phyloP scores from a whole-genome alignment of 2,113 vertebrate genomes.

The Leucoraja erinaceus region DNA sequence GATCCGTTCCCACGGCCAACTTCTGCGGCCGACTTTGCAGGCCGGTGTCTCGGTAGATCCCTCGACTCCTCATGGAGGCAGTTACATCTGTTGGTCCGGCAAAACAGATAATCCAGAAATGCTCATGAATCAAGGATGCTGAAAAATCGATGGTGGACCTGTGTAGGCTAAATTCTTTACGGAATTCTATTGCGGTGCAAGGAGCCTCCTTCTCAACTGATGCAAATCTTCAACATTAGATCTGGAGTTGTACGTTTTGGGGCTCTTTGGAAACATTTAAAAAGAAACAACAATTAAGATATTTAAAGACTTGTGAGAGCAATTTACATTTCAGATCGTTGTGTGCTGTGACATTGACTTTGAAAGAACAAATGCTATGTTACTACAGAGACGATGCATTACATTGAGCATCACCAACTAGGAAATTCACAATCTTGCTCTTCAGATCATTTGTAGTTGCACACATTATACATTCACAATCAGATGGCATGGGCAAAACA shows the following conservation, averaged over 20 bases:
- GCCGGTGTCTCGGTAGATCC: too few relatives aligned
- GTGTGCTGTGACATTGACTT: background rate
- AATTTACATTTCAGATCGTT: background rate
- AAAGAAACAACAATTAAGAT: background rate
- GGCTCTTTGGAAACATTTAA: background rate
- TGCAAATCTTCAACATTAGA: too few relatives aligned
- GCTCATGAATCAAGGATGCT: too few relatives aligned
- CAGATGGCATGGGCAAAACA: background rate
- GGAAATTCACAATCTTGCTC: background rate
- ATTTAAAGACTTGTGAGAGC: background rate
- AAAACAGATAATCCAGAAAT: too few relatives aligned
- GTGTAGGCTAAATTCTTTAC: background rate
- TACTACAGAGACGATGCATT: background rate
- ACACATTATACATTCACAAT: background rate
- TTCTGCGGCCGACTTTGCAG: too few relatives aligned
- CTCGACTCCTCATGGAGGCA: too few relatives aligned
- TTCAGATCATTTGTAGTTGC: background rate
- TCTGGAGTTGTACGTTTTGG: background rate
- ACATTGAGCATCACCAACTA: background rate
- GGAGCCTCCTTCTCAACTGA: background rate
- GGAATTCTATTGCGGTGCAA: background rate
- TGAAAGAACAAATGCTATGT: background rate
- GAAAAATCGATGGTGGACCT: too few relatives aligned
- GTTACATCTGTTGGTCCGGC: too few relatives aligned
- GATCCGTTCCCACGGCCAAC: too few relatives aligned